Base-by-base conservation (phyloP, 2,797 vertebrate genomes). In the Fringilla coelebs region DNA sequence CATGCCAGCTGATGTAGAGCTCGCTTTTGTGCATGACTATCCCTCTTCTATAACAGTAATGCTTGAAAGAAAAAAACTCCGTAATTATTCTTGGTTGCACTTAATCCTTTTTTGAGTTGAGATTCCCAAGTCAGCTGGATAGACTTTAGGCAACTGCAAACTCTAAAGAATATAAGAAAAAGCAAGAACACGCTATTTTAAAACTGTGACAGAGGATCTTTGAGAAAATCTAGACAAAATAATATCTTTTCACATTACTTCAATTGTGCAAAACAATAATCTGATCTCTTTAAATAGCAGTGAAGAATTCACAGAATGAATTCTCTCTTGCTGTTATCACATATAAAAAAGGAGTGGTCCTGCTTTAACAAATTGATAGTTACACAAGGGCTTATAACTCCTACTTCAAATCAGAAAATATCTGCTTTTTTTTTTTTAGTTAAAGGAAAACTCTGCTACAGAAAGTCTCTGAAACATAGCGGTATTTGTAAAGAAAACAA, bases 1-100 rank as follows among this genome's bases (percentile, higher is more conserved):
- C 11, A 25, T 38, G 3, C 26, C 21, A 49, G 15, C 10, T 40
- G 65, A 51, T 13, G 52, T 0, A 38, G 0, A 2, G n/a, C 17
- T 60, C 55, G 11, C 0, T 66, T 85, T 80, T 83, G 22, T 48
- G 19, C 24, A 31, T 38, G 41, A 25, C 21, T 5, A 17, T 20
- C 15, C 38, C 7, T 54, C 9, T 43, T 88, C 57, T 51, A 7
- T 20, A 51, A 52, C 9, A 84, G 22, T 43, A 63, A 51, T 1
- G 1, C 17, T 77, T 41, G 29, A 7, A 71, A 75, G 40, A 81
- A 81, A 63, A 34, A 29, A 83, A 18, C 17, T 43, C 17, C 49
- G 25, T 28, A 84, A 12, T n/a, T 63, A 22, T 29, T 79, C 22
- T 57, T 78, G 11, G 5, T 62, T 58, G 17, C 31, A 6, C 13